Base-by-base conservation (phyloP, 2,797 vertebrate species). In the Odontamblyopus lacepedii region DNA sequence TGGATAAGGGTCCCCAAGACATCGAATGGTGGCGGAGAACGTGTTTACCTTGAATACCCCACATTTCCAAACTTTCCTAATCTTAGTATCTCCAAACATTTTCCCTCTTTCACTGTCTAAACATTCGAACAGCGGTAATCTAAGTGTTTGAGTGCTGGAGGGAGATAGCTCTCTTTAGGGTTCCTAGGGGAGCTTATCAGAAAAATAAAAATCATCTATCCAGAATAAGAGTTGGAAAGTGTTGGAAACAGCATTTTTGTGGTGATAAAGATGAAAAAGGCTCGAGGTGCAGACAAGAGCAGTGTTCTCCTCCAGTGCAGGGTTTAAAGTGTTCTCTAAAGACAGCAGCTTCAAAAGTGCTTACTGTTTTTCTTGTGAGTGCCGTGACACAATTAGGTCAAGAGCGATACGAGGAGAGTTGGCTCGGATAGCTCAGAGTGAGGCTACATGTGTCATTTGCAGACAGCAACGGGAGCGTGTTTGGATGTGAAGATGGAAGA, bases 191-290 rank as follows among this genome's bases (percentile, higher is more conserved):
- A 81, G 63, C 18, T 70, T 75, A 69, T 79, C 65, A 69, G 56
- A 76, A 78, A 72, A 76, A 76, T 83, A 74, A 81, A 78, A 83
- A 67, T 38, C 70, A 67, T 73, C 75, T 65, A 44, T 70, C 63
- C 60, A 76, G 73, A 79, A 79, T 67, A 61, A 70, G 55, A 63
- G 60, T 70, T 66, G 16, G 30, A 61, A 83, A 73, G 55, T 70
- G 69, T 48, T 78, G 77, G 72, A 75, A 83, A 78, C 63, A 69
- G 79, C 75, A 81, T 68, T 79, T 83, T 63, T 53, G 30, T 27
- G 13, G 51, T 35, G n/a, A 76, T 74, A 71, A 63, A 72, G 72
- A 73, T 57, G 18, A 76, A 80, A 73, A 51, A 35, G 30, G 59
- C 69, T 75, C 9, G 26, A 72, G 41, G 64, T 41, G 53, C 72